Evolutionary conservation across 2,888 invertebrate species (phyloP), one percentile per base, ranked within the genome.

Genomic region (Cerceris ruficornis): DNA sequence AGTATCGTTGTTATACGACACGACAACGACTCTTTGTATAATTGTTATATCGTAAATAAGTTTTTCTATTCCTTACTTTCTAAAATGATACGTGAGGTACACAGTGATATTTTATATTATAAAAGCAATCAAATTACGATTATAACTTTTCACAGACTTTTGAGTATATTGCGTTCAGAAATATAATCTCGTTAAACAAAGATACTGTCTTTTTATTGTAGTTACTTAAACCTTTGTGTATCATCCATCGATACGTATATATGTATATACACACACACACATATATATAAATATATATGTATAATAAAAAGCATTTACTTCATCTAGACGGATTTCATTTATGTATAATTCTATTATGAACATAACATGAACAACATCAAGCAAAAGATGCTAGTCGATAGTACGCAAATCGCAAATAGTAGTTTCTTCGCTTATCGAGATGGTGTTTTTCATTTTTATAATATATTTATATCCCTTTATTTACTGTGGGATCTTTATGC

Each of bases 31-130:
- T 72, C 15, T 28, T 28, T 77, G 77, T 72, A 68, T 64, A 72
- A 59, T 46, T 72, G 67, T 76, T 46, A 78, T 62, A 76, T 54
- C 67, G 39, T 65, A 55, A 57, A 72, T 59, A 77, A 78, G 77
- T 64, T 66, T 71, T 76, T 50, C 49, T 72, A 72, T 77, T 50
- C 68, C 43, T 65, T 78, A 76, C 41, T 41, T 41, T 50, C 59
- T 77, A 76, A 49, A 55, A 55, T 50, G 49, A 58, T 76, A 58
- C 42, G 62, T 43, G n/a, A 71, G 52, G 54, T 75, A 64, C 67
- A 76, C 41, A 14, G 62, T 54, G 7, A 55, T 64, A 43, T 11
- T 59, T 41, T 52, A 60, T 57, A 59, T 62, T 67, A 54, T 59
- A 43, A 70, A 76, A 75, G 57, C 17, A 59, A 59, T 64, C 9